phyloP scores from a whole-genome alignment of 2,888 invertebrate genomes.

The Falcaria lacertinaria region DNA sequence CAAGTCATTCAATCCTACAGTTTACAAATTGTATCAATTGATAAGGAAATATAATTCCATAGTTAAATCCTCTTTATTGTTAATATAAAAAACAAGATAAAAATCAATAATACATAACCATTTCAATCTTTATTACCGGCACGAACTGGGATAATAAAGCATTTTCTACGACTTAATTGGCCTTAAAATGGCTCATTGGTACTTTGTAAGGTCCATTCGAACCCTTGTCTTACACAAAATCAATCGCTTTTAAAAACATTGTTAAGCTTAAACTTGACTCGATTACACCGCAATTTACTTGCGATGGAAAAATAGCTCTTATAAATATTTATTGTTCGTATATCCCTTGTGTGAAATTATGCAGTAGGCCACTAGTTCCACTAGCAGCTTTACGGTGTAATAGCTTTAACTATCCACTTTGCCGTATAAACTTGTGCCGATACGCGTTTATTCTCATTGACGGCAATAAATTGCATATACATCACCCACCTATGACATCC shows the following conservation, averaged over 20 bases:
- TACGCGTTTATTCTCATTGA: slow-evolving; percentile 20
- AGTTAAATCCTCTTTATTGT: no score
- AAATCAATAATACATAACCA: slow-evolving; percentile 17
- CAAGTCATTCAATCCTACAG: no score
- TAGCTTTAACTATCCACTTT: slow-evolving; percentile 33
- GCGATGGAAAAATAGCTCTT: slow-evolving; percentile 59
- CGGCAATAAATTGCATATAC: slow-evolving; percentile 22
- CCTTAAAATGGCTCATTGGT: slow-evolving; percentile 21
- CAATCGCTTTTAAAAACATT: slow-evolving; percentile 48
- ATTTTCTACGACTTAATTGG: slow-evolving; percentile 65
- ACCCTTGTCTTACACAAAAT: slow-evolving; percentile 9
- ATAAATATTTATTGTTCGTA: slow-evolving; percentile 71
- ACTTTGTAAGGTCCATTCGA: slow-evolving; percentile 17
- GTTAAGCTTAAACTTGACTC: slow-evolving; percentile 61
- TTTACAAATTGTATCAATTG: no score
- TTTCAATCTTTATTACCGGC: slow-evolving; percentile 45
- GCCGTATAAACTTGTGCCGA: slow-evolving; percentile 36
- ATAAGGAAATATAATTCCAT: no score
- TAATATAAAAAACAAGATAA: slow-evolving; percentile 12
- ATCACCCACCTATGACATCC: slow-evolving; percentile 5
- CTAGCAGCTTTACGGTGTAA: slow-evolving; percentile 36
- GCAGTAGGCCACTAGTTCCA: slow-evolving; percentile 50
- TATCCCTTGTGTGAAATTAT: slow-evolving; percentile 46
- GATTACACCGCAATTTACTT: slow-evolving; percentile 69
- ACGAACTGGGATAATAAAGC: slow-evolving; percentile 58